Evolutionary conservation across 1,140 invertebrate genomes (phyloP).

Genomic region (Philaenus spumarius): DNA sequence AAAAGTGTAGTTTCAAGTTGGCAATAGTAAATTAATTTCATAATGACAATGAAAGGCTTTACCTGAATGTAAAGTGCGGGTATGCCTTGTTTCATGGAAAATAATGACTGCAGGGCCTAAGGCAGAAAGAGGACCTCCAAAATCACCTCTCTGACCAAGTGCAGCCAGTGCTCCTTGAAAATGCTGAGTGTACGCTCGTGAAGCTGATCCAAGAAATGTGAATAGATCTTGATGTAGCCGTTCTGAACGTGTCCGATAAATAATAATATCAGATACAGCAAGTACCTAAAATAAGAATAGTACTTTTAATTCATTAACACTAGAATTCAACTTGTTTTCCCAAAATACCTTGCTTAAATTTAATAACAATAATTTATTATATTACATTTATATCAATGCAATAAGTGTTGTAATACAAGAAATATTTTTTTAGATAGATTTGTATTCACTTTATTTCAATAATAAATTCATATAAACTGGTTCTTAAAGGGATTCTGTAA

Average conservation of each 20-base stretch:
- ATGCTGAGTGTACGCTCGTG: constrained; percentile 65
- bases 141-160: constrained; percentile 46
- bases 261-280: constrained; percentile 74
- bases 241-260: constrained; percentile 72
- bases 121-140: constrained; percentile 43
- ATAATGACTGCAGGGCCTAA: constrained; percentile 69
- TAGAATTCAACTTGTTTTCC: background rate
- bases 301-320: background rate
- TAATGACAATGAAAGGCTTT: too few relatives aligned
- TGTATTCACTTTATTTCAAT: too few relatives aligned
- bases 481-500: too few relatives aligned
- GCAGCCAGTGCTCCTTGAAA: constrained; percentile 58
- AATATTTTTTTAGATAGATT: too few relatives aligned
- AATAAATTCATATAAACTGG: too few relatives aligned
- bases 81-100: constrained; percentile 76
- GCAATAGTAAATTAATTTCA: too few relatives aligned
- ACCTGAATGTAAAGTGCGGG: constrained; percentile 48
- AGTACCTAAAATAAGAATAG: constrained; percentile 43
- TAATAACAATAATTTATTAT: background rate
- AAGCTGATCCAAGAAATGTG: constrained; percentile 71
- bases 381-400: background rate
- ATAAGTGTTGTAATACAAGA: background rate
- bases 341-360: background rate
- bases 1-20: too few relatives aligned
- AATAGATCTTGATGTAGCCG: constrained; percentile 72